Conservation (phyloP, 2,797 vertebrate species). For the Erethizon dorsatum region DNA sequence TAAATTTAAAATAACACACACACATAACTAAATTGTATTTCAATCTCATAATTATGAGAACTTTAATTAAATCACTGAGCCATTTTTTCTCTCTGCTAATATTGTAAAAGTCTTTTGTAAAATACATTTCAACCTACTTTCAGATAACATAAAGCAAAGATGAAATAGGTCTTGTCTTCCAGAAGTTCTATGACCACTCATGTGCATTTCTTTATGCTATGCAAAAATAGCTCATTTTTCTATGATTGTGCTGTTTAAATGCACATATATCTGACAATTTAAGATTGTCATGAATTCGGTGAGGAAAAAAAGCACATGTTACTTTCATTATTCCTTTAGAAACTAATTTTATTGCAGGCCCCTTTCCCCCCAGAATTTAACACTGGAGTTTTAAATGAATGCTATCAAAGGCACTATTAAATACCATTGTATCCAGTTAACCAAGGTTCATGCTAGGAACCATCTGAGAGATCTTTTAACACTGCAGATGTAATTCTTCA, state of each 20-base stretch:
- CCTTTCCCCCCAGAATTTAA: constrained; percentile 77
- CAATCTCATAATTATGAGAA: constrained; percentile 62
- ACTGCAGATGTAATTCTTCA: constrained; percentile 86
- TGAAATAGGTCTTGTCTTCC: constrained; percentile 77
- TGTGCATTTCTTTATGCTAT: constrained; percentile 81
- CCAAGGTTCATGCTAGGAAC: constrained; percentile 83
- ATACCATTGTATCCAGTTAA: constrained; percentile 86
- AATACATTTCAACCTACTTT: constrained; percentile 72
- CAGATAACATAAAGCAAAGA: constrained; percentile 66
- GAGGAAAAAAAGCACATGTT: constrained; percentile 56
- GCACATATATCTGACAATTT: constrained; percentile 82
- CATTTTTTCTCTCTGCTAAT: constrained; percentile 50
- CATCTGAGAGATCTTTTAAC: constrained; percentile 86
- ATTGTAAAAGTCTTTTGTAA: constrained; percentile 58
- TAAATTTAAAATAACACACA: constrained; percentile 52
- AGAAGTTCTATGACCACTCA: constrained; percentile 81
- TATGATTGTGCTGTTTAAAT: constrained; percentile 84
- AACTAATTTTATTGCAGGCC: constrained; percentile 87
- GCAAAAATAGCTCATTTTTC: constrained; percentile 83
- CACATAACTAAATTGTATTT: constrained; percentile 59
- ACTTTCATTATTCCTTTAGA: constrained; percentile 76
- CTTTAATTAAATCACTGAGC: constrained; percentile 59
- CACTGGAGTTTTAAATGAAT: constrained; percentile 81
- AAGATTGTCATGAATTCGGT: constrained; percentile 84
- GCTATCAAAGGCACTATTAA: constrained; percentile 87